A percentile compares a stretch with the other conserved stretches of the same genome.
Conservation (phyloP, 2,888 invertebrate genomes). For the Oxyteleia sp. region DNA sequence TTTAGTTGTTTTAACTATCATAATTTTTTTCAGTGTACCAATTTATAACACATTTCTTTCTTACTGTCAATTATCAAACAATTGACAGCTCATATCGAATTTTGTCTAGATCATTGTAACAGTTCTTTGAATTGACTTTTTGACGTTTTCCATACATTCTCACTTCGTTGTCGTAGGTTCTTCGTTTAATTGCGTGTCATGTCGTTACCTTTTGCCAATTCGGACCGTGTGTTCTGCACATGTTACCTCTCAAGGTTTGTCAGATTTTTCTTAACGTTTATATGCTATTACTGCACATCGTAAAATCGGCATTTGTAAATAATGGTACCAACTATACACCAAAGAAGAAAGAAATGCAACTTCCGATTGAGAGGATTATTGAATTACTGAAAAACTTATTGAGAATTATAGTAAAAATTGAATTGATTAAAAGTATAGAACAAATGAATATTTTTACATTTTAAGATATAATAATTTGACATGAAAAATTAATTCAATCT, state of each 20-base stretch:
- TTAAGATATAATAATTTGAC: no score
- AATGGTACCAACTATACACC: conserved; percentile 23
- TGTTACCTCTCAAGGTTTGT: conserved; percentile 57
- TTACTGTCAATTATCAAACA: not conserved
- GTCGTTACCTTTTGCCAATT: conserved; percentile 64
- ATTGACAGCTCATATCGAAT: conserved; percentile 16
- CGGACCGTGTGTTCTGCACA: conserved; percentile 63
- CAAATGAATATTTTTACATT: no score
- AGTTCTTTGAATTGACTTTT: conserved; percentile 12
- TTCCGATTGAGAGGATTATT: no score
- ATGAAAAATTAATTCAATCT: no score
- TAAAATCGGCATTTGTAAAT: conserved; percentile 67
- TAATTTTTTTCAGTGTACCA: no score
- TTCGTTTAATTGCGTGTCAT: conserved; percentile 43
- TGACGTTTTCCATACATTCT: conserved; percentile 11
- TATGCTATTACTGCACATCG: conserved; percentile 59
- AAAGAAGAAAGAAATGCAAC: no score
- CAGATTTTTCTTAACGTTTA: conserved; percentile 62
- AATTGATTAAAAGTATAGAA: no score
- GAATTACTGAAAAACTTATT: no score
- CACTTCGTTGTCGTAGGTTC: conserved; percentile 3
- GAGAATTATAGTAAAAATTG: no score
- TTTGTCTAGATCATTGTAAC: conserved; percentile 5
- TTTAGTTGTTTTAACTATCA: no score
- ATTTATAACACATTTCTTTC: no score